Evolutionary conservation across 1,140 invertebrate species (phyloP).

Genomic region (Brachystomella parvula): DNA sequence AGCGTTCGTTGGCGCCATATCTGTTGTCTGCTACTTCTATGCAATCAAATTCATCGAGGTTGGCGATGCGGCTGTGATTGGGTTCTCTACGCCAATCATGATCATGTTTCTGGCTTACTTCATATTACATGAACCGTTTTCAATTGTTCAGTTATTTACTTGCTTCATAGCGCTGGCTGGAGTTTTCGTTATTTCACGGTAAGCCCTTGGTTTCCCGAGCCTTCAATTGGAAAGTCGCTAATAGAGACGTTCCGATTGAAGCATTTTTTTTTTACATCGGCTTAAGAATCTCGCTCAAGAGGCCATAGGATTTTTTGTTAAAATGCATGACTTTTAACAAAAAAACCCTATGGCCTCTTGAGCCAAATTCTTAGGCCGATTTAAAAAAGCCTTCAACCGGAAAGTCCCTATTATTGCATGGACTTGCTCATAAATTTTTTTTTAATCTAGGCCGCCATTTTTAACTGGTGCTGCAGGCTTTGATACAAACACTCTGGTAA

Average conservation of each 20-base stretch:
- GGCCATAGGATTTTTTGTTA: too few species aligned
- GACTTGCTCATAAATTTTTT: neutral
- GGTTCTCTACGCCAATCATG: conserved; percentile 42
- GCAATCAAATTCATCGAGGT: conserved; percentile 20
- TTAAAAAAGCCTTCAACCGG: too few species aligned
- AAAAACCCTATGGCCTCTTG: too few species aligned
- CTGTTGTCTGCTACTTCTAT: conserved; percentile 11
- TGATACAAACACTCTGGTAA: conserved; percentile 11
- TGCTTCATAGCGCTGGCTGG: conserved; percentile 73
- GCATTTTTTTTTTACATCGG: neutral
- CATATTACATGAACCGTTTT: conserved; percentile 81
- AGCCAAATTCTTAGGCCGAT: too few species aligned
- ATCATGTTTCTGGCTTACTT: conserved; percentile 78
- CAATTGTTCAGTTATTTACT: conserved; percentile 72
- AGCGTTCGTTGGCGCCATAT: neutral
- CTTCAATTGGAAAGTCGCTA: conserved; percentile 19
- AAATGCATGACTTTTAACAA: too few species aligned
- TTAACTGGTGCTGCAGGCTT: conserved; percentile 7
- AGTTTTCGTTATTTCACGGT: conserved; percentile 75
- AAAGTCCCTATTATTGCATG: neutral
- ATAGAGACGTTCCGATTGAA: conserved; percentile 20
- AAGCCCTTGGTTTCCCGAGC: conserved; percentile 25
- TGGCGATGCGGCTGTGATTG: conserved; percentile 26
- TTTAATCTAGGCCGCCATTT: neutral
- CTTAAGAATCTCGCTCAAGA: too few species aligned